A percentile compares a stretch with the other conserved stretches of the same genome.
Conservation (phyloP, 2,797 vertebrate genomes). For the Sebastes dallii region DNA sequence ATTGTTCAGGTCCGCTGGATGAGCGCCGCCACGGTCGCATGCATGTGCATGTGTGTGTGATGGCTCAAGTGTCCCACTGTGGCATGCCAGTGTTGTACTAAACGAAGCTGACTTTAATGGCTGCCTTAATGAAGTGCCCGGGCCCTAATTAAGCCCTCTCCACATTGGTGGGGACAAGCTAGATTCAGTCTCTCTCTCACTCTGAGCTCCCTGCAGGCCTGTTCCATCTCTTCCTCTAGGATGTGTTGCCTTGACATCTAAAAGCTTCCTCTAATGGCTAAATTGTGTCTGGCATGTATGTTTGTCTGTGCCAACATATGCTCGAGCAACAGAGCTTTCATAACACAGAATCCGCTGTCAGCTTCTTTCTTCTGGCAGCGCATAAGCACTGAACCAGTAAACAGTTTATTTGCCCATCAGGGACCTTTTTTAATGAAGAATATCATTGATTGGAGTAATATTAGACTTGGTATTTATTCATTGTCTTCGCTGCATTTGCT, state of each 20-base stretch:
- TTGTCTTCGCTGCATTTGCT: background rate
- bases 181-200: slow-evolving; percentile 37
- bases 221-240: slow-evolving; percentile 51
- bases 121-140: slow-evolving; percentile 80
- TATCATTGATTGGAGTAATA: slow-evolving; percentile 1
- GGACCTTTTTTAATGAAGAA: slow-evolving; percentile 22
- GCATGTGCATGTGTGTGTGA: slow-evolving; percentile 47
- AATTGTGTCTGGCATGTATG: slow-evolving; percentile 64
- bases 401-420: slow-evolving; percentile 6
- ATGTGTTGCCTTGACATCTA: slow-evolving; percentile 54
- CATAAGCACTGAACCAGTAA: slow-evolving; percentile 19
- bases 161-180: slow-evolving; percentile 59
- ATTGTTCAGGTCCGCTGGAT: slow-evolving; percentile 64
- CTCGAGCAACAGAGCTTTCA: slow-evolving; percentile 60
- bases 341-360: slow-evolving; percentile 52
- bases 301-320: slow-evolving; percentile 69
- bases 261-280: slow-evolving; percentile 66
- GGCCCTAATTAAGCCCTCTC: slow-evolving; percentile 79
- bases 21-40: slow-evolving; percentile 37
- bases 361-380: slow-evolving; percentile 13
- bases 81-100: slow-evolving; percentile 66
- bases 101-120: slow-evolving; percentile 83
- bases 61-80: slow-evolving; percentile 62
- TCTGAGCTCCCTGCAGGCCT: slow-evolving; percentile 54
- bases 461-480: background rate